These are phyloP conservation scores for Stegana nigrithorax DNA, from an alignment of 2,888 invertebrate genomes.

Conservation along the genomic window DNA sequence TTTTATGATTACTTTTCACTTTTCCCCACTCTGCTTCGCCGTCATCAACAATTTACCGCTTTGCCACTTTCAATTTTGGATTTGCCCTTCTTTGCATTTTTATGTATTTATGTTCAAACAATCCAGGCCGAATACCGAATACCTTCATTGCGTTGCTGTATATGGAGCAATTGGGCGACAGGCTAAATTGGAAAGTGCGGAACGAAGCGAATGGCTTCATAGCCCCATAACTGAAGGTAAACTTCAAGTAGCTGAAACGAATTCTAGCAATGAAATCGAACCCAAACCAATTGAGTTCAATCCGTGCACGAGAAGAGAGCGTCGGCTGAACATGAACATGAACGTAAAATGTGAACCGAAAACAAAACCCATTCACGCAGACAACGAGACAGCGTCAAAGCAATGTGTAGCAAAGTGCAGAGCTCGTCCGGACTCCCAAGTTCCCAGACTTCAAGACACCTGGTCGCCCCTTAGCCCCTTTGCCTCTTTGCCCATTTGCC, in stretches of 20 bases:
- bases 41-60: not conserved
- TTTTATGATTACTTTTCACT: not conserved
- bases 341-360: not conserved
- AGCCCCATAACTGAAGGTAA: not conserved
- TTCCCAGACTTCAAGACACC: too few species aligned
- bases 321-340: not conserved
- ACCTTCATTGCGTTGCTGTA: too few species aligned
- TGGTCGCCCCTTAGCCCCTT: too few species aligned
- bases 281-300: slow-evolving; percentile 15
- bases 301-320: not conserved
- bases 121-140: too few species aligned
- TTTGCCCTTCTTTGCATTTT: not conserved
- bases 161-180: too few species aligned
- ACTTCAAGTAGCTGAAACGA: slow-evolving; percentile 3
- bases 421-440: too few species aligned
- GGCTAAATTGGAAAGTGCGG: too few species aligned
- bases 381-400: too few species aligned
- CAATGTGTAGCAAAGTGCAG: too few species aligned
- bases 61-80: not conserved
- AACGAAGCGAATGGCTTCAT: too few species aligned
- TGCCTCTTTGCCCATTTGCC: too few species aligned
- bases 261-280: slow-evolving; percentile 12
- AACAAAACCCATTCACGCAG: not conserved
- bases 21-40: not conserved
- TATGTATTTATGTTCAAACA: too few species aligned